Conservation (phyloP, 2,113 vertebrate species). For the Bagarius yarrelli region DNA sequence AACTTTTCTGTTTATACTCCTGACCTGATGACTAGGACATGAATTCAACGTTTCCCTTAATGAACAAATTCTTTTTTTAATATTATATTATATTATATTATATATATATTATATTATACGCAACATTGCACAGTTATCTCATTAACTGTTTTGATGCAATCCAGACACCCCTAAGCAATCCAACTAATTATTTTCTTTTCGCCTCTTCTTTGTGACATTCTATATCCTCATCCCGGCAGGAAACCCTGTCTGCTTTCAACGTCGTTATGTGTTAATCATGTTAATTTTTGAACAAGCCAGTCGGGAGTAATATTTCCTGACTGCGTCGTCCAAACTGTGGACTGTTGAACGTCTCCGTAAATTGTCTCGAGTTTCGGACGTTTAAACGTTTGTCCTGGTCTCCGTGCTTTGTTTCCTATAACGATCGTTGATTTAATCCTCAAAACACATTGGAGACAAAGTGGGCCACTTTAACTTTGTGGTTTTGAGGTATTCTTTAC, state of each 20-base stretch:
- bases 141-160: constrained; percentile 8
- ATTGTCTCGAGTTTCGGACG: constrained; percentile 8
- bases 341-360: not conserved
- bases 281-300: not conserved
- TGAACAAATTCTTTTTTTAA: not conserved
- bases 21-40: not conserved
- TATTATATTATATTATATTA: too few relatives aligned
- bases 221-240: not conserved
- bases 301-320: not conserved
- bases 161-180: constrained; percentile 3
- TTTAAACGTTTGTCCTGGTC: constrained; percentile 57
- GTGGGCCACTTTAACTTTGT: constrained; percentile 45
- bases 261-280: not conserved
- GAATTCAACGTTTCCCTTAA: not conserved
- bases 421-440: constrained; percentile 59
- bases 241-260: not conserved
- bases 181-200: constrained; percentile 3
- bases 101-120: not conserved
- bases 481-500: constrained; percentile 52
- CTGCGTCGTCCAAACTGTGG: not conserved
- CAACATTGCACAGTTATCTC: not conserved
- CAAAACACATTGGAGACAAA: constrained; percentile 55
- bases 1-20: not conserved
- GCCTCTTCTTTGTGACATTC: constrained; percentile 20
- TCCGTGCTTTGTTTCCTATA: constrained; percentile 57